phyloP scores from a whole-genome alignment of 2,888 invertebrate species.

The Falcaria lacertinaria region DNA sequence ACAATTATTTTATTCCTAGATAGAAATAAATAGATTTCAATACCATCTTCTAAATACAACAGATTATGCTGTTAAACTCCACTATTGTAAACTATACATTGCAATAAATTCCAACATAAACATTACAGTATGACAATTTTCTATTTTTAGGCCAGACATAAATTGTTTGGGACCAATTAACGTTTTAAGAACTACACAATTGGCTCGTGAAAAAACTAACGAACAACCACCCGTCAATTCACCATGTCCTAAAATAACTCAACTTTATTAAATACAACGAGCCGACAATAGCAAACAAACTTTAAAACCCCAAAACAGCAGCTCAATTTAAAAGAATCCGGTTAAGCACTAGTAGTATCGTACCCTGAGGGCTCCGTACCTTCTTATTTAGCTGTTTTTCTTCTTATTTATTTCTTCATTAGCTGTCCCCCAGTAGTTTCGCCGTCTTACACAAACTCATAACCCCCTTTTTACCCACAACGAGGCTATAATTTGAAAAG shows the following conservation, averaged over 20 bases:
- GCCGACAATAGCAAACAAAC: conserved; percentile 49
- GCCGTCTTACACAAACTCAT: no score
- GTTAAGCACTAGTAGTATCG: background rate
- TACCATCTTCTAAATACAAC: no score
- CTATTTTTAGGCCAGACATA: background rate
- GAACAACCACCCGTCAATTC: conserved; percentile 15
- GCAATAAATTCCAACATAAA: background rate
- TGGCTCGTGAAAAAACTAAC: conserved; percentile 5
- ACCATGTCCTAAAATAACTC: conserved; percentile 31
- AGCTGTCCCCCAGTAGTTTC: no score
- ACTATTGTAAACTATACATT: no score
- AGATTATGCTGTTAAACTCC: no score
- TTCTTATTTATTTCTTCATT: no score
- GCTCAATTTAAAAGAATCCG: conserved; percentile 22
- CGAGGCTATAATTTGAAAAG: no score
- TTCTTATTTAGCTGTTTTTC: no score
- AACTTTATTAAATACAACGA: conserved; percentile 28
- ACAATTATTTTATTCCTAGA: no score
- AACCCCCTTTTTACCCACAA: no score
- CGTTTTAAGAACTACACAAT: conserved; percentile 11
- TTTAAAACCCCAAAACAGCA: conserved; percentile 50
- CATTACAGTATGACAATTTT: no score
- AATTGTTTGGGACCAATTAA: conserved; percentile 15
- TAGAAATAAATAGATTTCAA: no score
- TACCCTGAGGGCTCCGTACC: background rate